Conservation (phyloP, 64 coral and sea anemone species). For the Dendrophyllia cribrosa region DNA sequence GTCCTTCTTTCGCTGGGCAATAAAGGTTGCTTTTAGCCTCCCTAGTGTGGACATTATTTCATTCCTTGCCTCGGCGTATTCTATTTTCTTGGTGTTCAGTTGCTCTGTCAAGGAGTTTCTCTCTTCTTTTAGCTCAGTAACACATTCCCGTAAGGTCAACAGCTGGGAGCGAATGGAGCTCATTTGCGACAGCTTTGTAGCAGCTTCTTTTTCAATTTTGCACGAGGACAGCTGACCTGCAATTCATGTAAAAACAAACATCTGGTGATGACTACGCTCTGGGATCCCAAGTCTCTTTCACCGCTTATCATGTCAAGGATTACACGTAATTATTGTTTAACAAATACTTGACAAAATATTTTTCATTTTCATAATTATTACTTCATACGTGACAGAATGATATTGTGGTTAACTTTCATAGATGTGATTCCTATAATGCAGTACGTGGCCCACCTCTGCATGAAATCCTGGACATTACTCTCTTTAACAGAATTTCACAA, state of each 20-base stretch:
- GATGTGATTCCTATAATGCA: too few relatives aligned
- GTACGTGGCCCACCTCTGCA: too few relatives aligned
- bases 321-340: too few relatives aligned
- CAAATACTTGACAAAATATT: too few relatives aligned
- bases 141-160: background rate
- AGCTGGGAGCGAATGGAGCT: conserved; percentile 5
- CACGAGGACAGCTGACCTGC: background rate
- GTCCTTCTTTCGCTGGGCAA: background rate
- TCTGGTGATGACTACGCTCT: too few relatives aligned
- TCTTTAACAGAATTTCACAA: too few relatives aligned
- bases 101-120: background rate
- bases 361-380: too few relatives aligned
- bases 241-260: background rate
- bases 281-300: too few relatives aligned
- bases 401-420: too few relatives aligned
- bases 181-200: background rate
- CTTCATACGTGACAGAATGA: too few relatives aligned
- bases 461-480: too few relatives aligned
- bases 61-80: background rate
- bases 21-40: background rate
- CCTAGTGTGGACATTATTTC: background rate
- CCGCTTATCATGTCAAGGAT: too few relatives aligned
- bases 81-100: background rate
- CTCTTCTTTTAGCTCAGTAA: background rate
- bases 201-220: conserved; percentile 8